A percentile compares a stretch with the other conserved stretches of the same genome.
Evolutionary conservation across 2,113 vertebrate species (phyloP).

Genomic region (Nannobrachium achirus): DNA sequence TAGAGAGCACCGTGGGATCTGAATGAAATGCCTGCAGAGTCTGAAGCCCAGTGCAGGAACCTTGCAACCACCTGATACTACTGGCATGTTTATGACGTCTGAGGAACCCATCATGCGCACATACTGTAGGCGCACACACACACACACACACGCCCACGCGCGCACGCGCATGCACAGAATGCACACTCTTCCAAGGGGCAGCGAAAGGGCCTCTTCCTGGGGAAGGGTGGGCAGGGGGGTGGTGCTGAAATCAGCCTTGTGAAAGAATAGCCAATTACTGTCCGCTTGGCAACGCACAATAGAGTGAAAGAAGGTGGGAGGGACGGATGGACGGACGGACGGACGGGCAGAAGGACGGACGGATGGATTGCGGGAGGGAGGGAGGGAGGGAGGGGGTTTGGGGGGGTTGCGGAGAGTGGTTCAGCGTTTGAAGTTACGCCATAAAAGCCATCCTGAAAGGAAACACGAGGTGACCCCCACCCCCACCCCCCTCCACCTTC

Average conservation of each 20-base stretch:
- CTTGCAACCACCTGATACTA: slow-evolving; percentile 61
- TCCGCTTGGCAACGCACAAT: slow-evolving; percentile 79
- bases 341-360: slow-evolving; percentile 59
- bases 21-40: slow-evolving; percentile 58
- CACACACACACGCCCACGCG: slow-evolving; percentile 7
- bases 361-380: slow-evolving; percentile 33
- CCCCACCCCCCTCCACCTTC: slow-evolving; percentile 16
- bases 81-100: slow-evolving; percentile 61
- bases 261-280: slow-evolving; percentile 82
- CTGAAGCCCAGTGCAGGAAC: slow-evolving; percentile 21
- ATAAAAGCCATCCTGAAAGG: slow-evolving; percentile 84
- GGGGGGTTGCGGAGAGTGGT: not conserved
- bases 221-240: slow-evolving; percentile 27
- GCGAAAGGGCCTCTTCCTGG: slow-evolving; percentile 71
- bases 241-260: slow-evolving; percentile 67
- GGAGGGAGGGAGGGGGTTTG: slow-evolving; percentile 52
- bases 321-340: slow-evolving; percentile 53
- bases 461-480: slow-evolving; percentile 76
- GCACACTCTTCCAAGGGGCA: slow-evolving; percentile 59
- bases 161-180: slow-evolving; percentile 37
- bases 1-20: slow-evolving; percentile 8
- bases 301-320: slow-evolving; percentile 56
- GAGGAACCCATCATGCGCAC: not conserved
- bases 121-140: slow-evolving; percentile 16
- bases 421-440: slow-evolving; percentile 83